Evolutionary conservation across 2,113 vertebrate species (phyloP).

Genomic region (Hemibagrus wyckioides): DNA sequence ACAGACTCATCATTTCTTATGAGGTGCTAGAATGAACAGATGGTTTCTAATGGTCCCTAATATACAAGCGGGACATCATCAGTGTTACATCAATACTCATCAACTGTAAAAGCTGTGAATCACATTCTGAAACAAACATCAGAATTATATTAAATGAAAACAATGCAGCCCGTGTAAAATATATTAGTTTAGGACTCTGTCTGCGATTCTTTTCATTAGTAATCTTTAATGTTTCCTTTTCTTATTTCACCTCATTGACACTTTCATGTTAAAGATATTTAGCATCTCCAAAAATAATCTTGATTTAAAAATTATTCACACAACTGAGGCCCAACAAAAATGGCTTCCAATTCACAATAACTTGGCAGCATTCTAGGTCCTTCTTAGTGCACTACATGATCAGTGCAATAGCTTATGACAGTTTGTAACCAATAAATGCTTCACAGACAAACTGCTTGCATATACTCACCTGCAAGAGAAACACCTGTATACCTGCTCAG

Average conservation of each 20-base stretch:
- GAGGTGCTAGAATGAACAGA: not conserved
- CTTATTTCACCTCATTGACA: not conserved
- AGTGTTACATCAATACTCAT: not conserved
- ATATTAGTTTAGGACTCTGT: too few relatives aligned
- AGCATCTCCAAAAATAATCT: not conserved
- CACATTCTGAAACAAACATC: not conserved
- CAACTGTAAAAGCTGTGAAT: not conserved
- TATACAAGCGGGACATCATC: not conserved
- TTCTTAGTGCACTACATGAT: too few relatives aligned
- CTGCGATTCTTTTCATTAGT: not conserved
- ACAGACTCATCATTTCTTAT: not conserved
- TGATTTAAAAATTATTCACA: not conserved
- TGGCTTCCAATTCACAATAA: not conserved
- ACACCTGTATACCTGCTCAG: too few relatives aligned
- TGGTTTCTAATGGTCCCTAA: not conserved
- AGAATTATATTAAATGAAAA: not conserved
- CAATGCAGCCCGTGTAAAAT: not conserved
- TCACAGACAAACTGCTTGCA: too few relatives aligned
- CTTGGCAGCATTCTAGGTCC: not conserved
- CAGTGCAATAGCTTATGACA: too few relatives aligned
- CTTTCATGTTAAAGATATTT: not conserved
- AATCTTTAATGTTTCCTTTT: not conserved
- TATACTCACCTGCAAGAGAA: too few relatives aligned
- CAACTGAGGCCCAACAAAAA: not conserved
- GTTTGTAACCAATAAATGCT: too few relatives aligned